Percentiles rank a stretch among this genome's conserved stretches.
phyloP scores from a whole-genome alignment of 2,888 invertebrate genomes.

The Plagiodera versicolora region DNA sequence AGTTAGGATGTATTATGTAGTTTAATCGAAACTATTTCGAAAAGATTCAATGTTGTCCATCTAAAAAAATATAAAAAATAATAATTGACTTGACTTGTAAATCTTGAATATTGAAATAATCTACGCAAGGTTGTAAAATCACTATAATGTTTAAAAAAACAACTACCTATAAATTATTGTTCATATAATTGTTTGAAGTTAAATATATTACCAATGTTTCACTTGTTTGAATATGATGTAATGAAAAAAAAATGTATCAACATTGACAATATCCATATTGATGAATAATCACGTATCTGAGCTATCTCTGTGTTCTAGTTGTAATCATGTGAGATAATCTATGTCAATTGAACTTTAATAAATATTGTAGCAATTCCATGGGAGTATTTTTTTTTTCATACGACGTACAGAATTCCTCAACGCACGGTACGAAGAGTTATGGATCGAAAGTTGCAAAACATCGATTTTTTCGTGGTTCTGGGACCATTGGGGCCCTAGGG shows the following conservation, averaged over 20 bases:
- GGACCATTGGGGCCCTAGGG: too few relatives aligned
- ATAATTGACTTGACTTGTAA: too few relatives aligned
- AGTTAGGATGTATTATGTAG: slow-evolving; percentile 2
- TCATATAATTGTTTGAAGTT: background rate
- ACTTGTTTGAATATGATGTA: background rate
- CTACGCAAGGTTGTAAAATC: background rate
- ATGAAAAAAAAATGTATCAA: background rate
- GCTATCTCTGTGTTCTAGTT: slow-evolving; percentile 28
- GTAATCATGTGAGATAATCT: slow-evolving; percentile 18
- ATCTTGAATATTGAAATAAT: slow-evolving; percentile 10
- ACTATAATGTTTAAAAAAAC: too few relatives aligned
- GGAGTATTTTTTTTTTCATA: background rate
- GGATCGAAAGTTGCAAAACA: too few relatives aligned
- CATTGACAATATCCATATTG: slow-evolving; percentile 18
- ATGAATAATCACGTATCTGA: slow-evolving; percentile 21
- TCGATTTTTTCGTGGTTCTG: too few relatives aligned
- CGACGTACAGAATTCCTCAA: too few relatives aligned
- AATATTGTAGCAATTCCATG: slow-evolving; percentile 27
- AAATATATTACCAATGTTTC: background rate
- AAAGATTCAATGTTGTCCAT: background rate
- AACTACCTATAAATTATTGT: too few relatives aligned
- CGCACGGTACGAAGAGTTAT: too few relatives aligned
- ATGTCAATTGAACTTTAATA: slow-evolving; percentile 41
- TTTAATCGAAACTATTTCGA: slow-evolving; percentile 3
- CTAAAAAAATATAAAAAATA: slow-evolving; percentile 4